Base-by-base conservation (phyloP, 1,140 invertebrate species). In the Euura saliciscinereae region DNA sequence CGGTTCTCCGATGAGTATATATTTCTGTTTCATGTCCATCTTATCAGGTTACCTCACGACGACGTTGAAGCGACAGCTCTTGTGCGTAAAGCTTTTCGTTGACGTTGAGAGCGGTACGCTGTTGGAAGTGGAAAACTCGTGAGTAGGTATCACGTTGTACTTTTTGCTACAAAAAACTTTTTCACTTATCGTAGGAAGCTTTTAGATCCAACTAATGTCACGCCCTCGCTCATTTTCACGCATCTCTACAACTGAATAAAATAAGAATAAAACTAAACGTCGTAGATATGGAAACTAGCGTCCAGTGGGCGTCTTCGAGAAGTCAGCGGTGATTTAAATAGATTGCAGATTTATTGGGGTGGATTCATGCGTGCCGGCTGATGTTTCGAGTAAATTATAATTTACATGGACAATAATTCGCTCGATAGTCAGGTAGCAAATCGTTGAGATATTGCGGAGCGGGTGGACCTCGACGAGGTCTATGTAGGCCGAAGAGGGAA, bases 331-430 rank as follows among this genome's bases (percentile, higher is more conserved):
- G 66, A 67, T 67, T 67, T 67, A 67, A 10, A 11, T 8, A 44
- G 13, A 67, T 67, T 44, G 43, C 43, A 11, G 4, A 67, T 67
- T 67, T 67, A 67, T 67, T 67, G 3, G 66, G 66, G 8, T 67
- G 28, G 66, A 42, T 11, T 67, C 13, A 3, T n/a, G 66, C 28
- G 8, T 59, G 51, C 51, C 51, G 51, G 43, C 28, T 44, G 66
- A 28, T 67, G 42, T 44, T 42, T 44, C 10, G 28, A 11, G 66
- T 67, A 67, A 67, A 67, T 28, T 67, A 42, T 28, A 10, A 67
- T 44, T 59, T 28, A 28, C 43, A 67, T 44, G 66, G 43, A 67
- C 8, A 67, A n/a, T 67, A 67, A 67, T 67, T 67, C 43, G 66
- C 42, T 28, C 28, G 10, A 42, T 8, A 28, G 66, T 28, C 66